Evolutionary conservation across 2,888 invertebrate species (phyloP), one percentile per base, ranked within the genome.

Genomic region (Pseudococcus longispinus): DNA sequence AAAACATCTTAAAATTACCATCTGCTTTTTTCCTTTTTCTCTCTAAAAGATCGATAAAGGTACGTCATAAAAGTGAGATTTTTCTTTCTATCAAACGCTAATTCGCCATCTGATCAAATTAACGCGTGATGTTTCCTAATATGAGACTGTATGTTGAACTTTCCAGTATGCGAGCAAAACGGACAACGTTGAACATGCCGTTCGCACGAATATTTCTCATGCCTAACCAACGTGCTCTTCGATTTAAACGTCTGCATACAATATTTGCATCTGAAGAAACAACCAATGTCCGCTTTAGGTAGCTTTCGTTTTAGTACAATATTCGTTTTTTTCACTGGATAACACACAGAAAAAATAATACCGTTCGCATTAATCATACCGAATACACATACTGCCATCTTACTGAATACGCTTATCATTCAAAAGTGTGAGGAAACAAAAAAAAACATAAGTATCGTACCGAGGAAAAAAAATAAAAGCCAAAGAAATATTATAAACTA

Each of bases 111-210:
- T 29, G 70, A 70, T 84, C 60, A 84, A 60, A 84, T 23, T 65
- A 84, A 65, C 18, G 84, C 55, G 65, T 84, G 84, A 84, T 60
- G 60, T 65, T 84, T 84, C 23, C 84, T 84, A 42, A 84, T 84
- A 65, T 84, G 84, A 29, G 84, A 84, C 23, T 84, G 84, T n/a
- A 84, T 84, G 65, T 84, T 84, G 65, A 84, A 84, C 42, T 42
- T 84, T 20, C 84, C 84, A 42, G 32, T 65, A 84, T 84, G 51
- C 37, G 65, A 15, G 65, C 84, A 84, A 20, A 84, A 84, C 20
- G 84, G 84, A 42, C 84, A 84, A 3, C 84, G 84, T 65, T 84
- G 84, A 6, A 65, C 23, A 65, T 84, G 84, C 37, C 84, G 55
- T 60, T 42, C 65, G 84, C 84, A 84, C 13, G 84, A 84, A 84